phyloP scores from a whole-genome alignment of 2,888 invertebrate genomes.

The Acronicta psi region DNA sequence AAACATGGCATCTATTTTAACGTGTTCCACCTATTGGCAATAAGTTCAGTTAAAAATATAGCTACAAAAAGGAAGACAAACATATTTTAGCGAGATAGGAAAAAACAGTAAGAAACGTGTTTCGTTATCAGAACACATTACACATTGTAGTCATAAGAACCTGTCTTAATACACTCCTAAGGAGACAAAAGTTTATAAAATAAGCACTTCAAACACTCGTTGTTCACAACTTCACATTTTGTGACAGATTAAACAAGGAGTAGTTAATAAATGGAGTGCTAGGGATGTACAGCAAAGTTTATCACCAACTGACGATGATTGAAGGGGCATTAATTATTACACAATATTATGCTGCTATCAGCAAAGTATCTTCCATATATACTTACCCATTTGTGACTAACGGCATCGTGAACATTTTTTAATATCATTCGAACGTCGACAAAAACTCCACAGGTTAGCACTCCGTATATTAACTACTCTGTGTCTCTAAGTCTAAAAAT shows the following conservation, averaged over 20 bases:
- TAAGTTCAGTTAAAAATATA: background rate
- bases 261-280: constrained; percentile 23
- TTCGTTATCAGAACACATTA: constrained; percentile 27
- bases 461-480: constrained; percentile 31
- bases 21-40: background rate
- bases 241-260: constrained; percentile 42
- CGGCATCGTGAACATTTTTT: too few species aligned
- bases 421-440: background rate
- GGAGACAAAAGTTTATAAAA: constrained; percentile 33
- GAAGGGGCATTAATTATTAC: background rate
- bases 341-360: background rate
- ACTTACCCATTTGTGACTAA: too few species aligned
- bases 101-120: constrained; percentile 12
- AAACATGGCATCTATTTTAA: background rate
- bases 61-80: constrained; percentile 26
- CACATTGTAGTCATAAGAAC: constrained; percentile 30
- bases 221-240: constrained; percentile 41
- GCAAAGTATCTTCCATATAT: background rate
- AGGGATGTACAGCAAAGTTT: background rate
- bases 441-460: constrained; percentile 17
- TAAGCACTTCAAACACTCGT: constrained; percentile 29
- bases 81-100: too few species aligned
- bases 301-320: background rate
- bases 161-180: constrained; percentile 34
- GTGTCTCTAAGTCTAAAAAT: constrained; percentile 9